These are phyloP conservation scores for Micromesistius poutassou DNA, from an alignment of 2,797 vertebrate species.

Conservation along the genomic window DNA sequence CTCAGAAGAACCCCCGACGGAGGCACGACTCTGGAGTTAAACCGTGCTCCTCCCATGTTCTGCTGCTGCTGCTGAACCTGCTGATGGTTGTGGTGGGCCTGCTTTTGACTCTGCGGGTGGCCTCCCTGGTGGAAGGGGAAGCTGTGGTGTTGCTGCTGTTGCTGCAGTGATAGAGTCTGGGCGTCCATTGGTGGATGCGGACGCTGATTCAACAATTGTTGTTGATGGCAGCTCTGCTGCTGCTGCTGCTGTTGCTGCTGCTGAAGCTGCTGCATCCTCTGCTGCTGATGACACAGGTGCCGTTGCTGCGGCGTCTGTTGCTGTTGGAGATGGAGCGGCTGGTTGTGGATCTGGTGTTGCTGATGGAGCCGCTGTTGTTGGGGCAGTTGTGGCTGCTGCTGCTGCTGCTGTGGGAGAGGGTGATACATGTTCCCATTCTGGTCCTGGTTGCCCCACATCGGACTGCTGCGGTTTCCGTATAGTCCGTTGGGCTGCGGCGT, in stretches of 20 bases:
- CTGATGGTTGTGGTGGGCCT: slow-evolving; percentile 60
- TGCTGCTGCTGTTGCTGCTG: slow-evolving; percentile 70
- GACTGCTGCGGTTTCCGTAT: slow-evolving; percentile 89
- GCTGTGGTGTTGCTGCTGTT: slow-evolving; percentile 83
- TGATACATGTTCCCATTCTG: slow-evolving; percentile 91
- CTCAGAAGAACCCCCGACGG: slow-evolving; percentile 73
- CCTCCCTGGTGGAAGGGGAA: slow-evolving; percentile 88
- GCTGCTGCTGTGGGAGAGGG: slow-evolving; percentile 75
- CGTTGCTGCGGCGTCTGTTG: slow-evolving; percentile 79
- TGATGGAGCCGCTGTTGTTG: slow-evolving; percentile 79
- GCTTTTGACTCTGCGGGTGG: slow-evolving; percentile 76
- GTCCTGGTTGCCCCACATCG: slow-evolving; percentile 95
- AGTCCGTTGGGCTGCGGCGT: slow-evolving; percentile 86
- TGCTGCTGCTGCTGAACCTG: slow-evolving; percentile 68
- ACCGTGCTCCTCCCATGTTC: slow-evolving; percentile 69
- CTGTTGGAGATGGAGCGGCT: slow-evolving; percentile 77
- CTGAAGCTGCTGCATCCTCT: slow-evolving; percentile 80
- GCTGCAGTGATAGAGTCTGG: slow-evolving; percentile 81
- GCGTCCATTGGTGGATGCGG: slow-evolving; percentile 82
- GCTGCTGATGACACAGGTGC: slow-evolving; percentile 63
- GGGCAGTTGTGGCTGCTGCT: slow-evolving; percentile 53
- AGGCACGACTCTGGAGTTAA: slow-evolving; percentile 71
- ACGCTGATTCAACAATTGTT: slow-evolving; percentile 69
- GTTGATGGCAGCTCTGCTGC: slow-evolving; percentile 60
- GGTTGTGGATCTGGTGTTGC: slow-evolving; percentile 80